A percentile compares a stretch with the other conserved stretches of the same genome.
Conservation (phyloP, 35 echinoderm and acorn worm species). For the Nesometra sesokonis region DNA sequence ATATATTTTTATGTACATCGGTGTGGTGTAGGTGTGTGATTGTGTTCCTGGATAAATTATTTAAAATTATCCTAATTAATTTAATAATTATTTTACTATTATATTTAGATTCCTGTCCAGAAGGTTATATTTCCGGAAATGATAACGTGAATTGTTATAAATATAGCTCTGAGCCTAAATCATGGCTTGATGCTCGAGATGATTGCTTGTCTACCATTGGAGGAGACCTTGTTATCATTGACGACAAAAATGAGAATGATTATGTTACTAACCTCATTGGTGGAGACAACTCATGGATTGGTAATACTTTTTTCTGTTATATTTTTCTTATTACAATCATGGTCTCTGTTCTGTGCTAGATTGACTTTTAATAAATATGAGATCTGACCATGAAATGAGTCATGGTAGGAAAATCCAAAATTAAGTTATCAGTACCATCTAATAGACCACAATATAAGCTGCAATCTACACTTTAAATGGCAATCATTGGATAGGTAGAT, state of each 20-base stretch:
- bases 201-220: constrained; percentile 56
- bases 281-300: constrained; percentile 62
- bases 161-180: constrained; percentile 15
- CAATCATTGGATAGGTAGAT: too few species aligned
- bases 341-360: neutral
- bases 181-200: constrained; percentile 58
- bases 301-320: constrained; percentile 26
- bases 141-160: constrained; percentile 56
- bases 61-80: too few species aligned
- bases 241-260: constrained; percentile 62
- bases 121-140: constrained; percentile 18
- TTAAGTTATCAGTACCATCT: too few species aligned
- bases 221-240: constrained; percentile 64
- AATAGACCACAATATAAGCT: too few species aligned
- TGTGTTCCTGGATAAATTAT: too few species aligned
- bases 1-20: too few species aligned
- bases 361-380: constrained; percentile 16
- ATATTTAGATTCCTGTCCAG: constrained; percentile 20
- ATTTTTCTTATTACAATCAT: neutral
- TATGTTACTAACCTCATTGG: constrained; percentile 30
- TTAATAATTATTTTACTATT: too few species aligned
- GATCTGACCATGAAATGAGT: neutral
- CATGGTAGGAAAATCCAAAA: too few species aligned
- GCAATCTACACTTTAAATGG: too few species aligned
- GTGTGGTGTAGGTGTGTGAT: too few species aligned